Conservation (phyloP, 1,140 invertebrate species). For the Fopius arisanus region DNA sequence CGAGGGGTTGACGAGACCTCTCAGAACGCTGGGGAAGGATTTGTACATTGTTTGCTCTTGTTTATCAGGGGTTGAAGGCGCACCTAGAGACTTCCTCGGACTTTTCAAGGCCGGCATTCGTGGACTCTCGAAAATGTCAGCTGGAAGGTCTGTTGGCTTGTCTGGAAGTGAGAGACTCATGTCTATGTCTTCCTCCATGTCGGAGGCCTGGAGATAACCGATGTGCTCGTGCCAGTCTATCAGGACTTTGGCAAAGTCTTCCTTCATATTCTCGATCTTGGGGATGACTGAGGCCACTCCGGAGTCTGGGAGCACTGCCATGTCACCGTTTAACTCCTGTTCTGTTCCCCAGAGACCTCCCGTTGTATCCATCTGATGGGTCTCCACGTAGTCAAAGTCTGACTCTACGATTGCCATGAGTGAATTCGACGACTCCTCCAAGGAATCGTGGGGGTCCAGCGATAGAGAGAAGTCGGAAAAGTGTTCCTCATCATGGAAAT, state of each 20-base stretch:
- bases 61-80: background rate
- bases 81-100: background rate
- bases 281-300: conserved; percentile 44
- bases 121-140: conserved; percentile 38
- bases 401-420: conserved; percentile 43
- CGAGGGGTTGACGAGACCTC: too few species aligned
- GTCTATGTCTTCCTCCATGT: conserved; percentile 53
- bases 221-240: conserved; percentile 61
- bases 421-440: conserved; percentile 44
- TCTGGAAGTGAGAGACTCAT: conserved; percentile 33
- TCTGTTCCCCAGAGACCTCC: conserved; percentile 48
- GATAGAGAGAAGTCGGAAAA: conserved; percentile 53
- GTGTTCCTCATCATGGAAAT: conserved; percentile 56
- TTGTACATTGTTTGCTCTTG: too few species aligned
- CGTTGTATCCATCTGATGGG: conserved; percentile 34
- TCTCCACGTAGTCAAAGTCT: conserved; percentile 51
- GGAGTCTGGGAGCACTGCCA: conserved; percentile 46
- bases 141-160: conserved; percentile 36
- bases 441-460: conserved; percentile 35
- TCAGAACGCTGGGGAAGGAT: too few species aligned
- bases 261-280: conserved; percentile 50
- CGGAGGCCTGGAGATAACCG: conserved; percentile 50
- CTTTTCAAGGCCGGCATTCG: background rate
- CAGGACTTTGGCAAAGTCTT: conserved; percentile 61
- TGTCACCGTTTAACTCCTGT: conserved; percentile 48